These are phyloP conservation scores for Pedionomus torquatus DNA, from an alignment of 2,113 vertebrate genomes.

Conservation along the genomic window DNA sequence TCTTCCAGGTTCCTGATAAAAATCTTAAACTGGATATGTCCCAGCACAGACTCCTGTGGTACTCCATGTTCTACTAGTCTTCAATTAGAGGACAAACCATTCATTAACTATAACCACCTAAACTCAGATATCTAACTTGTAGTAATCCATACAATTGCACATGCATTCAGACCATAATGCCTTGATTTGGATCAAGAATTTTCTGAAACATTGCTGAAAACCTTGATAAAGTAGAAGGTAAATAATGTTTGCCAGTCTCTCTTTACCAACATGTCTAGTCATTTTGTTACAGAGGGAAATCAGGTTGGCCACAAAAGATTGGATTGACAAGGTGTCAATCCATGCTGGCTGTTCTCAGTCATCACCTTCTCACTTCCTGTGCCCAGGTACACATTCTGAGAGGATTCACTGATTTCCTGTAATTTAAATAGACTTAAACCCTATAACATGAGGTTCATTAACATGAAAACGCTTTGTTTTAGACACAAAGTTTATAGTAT, in stretches of 20 bases:
- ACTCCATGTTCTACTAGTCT: background rate
- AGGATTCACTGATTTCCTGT: background rate
- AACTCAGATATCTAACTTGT: background rate
- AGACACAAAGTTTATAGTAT: background rate
- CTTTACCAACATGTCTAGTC: background rate
- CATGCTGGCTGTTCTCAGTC: background rate
- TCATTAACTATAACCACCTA: background rate
- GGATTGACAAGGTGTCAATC: background rate
- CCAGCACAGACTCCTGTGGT: background rate
- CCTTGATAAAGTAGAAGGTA: background rate
- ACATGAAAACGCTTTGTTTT: background rate
- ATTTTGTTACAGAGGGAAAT: background rate
- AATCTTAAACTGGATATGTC: background rate
- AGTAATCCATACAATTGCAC: background rate
- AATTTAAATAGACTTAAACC: background rate
- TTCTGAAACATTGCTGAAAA: background rate
- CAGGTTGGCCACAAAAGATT: background rate
- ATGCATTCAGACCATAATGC: background rate
- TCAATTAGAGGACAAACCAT: background rate
- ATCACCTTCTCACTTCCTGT: background rate
- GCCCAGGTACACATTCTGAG: background rate
- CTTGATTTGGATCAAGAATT: background rate
- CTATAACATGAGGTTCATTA: background rate
- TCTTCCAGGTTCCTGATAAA: background rate
- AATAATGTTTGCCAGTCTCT: background rate